Evolutionary conservation across 2,888 invertebrate genomes (phyloP).

Genomic region (Unio delphinus): DNA sequence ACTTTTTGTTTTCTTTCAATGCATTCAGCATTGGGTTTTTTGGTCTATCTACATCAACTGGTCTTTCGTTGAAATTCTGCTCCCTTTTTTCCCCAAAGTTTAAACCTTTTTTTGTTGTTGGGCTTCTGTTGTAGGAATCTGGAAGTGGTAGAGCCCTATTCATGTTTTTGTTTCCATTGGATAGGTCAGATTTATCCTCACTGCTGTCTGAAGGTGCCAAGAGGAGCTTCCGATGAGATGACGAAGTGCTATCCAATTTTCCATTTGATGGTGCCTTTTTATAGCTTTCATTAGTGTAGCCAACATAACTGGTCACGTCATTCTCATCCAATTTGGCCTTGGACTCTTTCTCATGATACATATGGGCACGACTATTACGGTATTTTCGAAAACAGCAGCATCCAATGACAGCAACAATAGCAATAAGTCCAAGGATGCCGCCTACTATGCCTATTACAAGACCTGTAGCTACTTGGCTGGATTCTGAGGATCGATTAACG

Average conservation of each 20-base stretch:
- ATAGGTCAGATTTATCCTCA: slow-evolving; percentile 10
- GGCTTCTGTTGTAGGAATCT: neutral
- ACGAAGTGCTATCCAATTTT: slow-evolving; percentile 24
- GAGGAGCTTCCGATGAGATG: slow-evolving; percentile 32
- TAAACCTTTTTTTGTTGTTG: no score
- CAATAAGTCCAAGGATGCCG: slow-evolving; percentile 47
- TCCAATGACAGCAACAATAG: slow-evolving; percentile 42
- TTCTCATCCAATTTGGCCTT: slow-evolving; percentile 21
- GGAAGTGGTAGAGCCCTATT: no score
- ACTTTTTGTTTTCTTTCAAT: slow-evolving; percentile 50
- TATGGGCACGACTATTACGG: slow-evolving; percentile 2
- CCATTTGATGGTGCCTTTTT: neutral
- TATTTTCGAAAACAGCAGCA: slow-evolving; percentile 51
- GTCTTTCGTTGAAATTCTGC: slow-evolving; percentile 6
- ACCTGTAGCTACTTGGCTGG: slow-evolving; percentile 46
- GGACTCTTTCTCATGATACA: slow-evolving; percentile 7
- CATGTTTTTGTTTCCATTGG: slow-evolving; percentile 1
- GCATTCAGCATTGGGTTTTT: slow-evolving; percentile 48
- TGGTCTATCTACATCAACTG: slow-evolving; percentile 21
- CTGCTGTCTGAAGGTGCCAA: slow-evolving; percentile 24
- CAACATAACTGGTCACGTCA: slow-evolving; percentile 16
- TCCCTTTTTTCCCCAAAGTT: neutral
- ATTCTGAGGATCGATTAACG: slow-evolving; percentile 19
- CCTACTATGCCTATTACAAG: slow-evolving; percentile 54
- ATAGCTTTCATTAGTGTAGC: slow-evolving; percentile 27